Conservation (phyloP, 2,888 invertebrate species). For the Hydrotaea cyrtoneurina region DNA sequence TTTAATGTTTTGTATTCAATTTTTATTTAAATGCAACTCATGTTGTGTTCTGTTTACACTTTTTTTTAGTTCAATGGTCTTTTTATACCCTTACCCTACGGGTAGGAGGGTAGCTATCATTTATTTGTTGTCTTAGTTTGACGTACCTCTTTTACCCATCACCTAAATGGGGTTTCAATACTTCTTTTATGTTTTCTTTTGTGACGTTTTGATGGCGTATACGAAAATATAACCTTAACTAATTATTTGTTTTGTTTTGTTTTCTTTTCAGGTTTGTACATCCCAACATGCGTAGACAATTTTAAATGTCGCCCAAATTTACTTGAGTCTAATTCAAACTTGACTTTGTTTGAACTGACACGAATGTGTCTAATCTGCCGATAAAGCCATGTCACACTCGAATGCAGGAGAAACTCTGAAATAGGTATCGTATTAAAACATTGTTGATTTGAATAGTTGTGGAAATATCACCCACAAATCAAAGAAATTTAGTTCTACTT, state of each 20-base stretch:
- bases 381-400: too few relatives aligned
- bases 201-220: too few relatives aligned
- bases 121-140: neutral
- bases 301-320: neutral
- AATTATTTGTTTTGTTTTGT: neutral
- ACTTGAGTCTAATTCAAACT: too few relatives aligned
- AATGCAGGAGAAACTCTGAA: too few relatives aligned
- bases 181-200: neutral
- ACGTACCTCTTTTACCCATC: neutral
- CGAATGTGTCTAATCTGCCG: too few relatives aligned
- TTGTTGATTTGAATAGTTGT: too few relatives aligned
- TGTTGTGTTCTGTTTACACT: neutral
- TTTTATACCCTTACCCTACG: neutral
- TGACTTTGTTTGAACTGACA: too few relatives aligned
- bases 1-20: neutral
- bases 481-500: too few relatives aligned
- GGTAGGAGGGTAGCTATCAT: too few relatives aligned
- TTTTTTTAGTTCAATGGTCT: neutral
- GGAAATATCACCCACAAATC: too few relatives aligned
- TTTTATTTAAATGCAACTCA: neutral
- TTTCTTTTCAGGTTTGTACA: slow-evolving; percentile 2
- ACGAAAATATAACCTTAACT: neutral
- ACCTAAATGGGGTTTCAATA: neutral
- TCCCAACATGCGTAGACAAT: neutral
- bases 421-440: too few relatives aligned